Conservation (phyloP, 2,888 invertebrate species). For the Plemyria rubiginata region DNA sequence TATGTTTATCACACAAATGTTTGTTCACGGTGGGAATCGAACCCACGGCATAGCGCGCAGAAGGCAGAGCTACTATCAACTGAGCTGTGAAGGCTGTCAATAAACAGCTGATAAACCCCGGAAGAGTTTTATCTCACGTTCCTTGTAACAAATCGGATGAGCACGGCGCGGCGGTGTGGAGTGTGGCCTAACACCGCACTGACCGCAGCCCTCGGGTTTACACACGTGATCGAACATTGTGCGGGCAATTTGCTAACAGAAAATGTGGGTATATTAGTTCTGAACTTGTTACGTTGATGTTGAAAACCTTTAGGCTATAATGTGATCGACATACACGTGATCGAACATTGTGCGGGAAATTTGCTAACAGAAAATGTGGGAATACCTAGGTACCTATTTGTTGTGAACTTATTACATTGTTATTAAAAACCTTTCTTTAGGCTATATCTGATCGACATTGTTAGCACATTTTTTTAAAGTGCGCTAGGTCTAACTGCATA, state of each 20-base stretch:
- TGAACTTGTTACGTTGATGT: background rate
- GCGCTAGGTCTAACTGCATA: no score
- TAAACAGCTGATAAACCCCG: background rate
- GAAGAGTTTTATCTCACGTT: slow-evolving; percentile 12
- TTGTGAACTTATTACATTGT: background rate
- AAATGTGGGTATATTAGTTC: background rate
- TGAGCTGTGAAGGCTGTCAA: no score
- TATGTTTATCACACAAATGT: no score
- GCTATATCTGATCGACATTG: no score
- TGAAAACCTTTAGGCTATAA: no score
- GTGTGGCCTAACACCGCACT: slow-evolving; percentile 48
- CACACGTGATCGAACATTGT: slow-evolving; percentile 53
- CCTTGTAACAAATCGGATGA: slow-evolving; percentile 20
- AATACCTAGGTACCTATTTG: no score
- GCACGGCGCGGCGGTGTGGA: background rate
- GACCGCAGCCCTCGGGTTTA: slow-evolving; percentile 57
- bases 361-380: slow-evolving; percentile 12
- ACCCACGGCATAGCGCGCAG: no score
- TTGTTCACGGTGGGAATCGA: no score
- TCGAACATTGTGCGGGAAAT: slow-evolving; percentile 43
- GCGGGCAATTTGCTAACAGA: slow-evolving; percentile 31
- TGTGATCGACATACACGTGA: slow-evolving; percentile 50
- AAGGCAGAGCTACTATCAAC: no score
- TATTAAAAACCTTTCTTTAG: no score
- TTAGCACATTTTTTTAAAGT: no score